Evolutionary conservation across 2,797 vertebrate genomes (phyloP), one percentile per base, ranked within the genome.

Genomic region (Peromyscus nudipes): DNA sequence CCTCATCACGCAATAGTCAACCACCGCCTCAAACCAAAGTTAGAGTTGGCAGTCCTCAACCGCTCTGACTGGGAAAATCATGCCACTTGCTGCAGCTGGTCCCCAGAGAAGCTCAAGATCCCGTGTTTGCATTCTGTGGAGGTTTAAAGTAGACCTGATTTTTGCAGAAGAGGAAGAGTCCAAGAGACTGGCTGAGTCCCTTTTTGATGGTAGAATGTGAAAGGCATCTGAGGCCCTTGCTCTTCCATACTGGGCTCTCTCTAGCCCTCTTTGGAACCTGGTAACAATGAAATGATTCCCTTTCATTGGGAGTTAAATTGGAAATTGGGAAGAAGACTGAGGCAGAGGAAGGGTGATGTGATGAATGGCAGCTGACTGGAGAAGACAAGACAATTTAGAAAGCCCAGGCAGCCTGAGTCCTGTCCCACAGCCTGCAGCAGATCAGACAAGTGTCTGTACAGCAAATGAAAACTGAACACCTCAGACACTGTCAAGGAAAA

Each of bases 311-410:
- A 69, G 25, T 92, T 83, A 87, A 69, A 69, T 77, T 83, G 82
- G 46, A 79, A 71, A 34, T 92, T 67, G 52, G 64, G 62, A 85
- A 69, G 34, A 85, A 67, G 92, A 84, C 82, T 71, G 77, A 96
- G 79, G 80, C 52, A 43, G 13, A 82, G 57, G 60, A 93, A 96
- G 19, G 71, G 55, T 88, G 94, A 94, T 21, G n/a, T 91, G 71
- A 95, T 89, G 79, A 92, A 88, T 60, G 60, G 77, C 84, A 86
- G 79, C 21, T 37, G 93, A 90, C 67, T 57, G 69, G 55, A 95
- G 89, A 88, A 98, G 97, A 92, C 94, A 96, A 98, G 97, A 90
- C 91, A 96, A 62, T 90, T 92, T 85, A 89, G 94, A 62, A 92
- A 97, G 83, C 80, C 85, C 91, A 93, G 76, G 89, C 87, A 89